phyloP scores from a whole-genome alignment of 2,113 vertebrate genomes.

The Oxyura jamaicensis region DNA sequence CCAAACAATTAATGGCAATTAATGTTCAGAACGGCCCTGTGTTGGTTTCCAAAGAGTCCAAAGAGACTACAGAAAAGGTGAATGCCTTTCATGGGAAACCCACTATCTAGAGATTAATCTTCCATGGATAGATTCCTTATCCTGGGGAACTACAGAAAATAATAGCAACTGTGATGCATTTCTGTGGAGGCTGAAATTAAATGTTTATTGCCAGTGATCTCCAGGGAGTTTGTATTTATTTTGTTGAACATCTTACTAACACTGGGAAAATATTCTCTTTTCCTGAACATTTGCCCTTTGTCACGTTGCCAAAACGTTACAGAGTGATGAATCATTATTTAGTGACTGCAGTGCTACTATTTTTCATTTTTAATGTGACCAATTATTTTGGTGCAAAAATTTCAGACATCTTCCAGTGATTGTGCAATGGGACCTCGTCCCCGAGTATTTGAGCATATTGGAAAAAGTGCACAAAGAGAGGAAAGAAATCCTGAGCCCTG shows the following conservation, averaged over 20 bases:
- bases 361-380: neutral
- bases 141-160: neutral
- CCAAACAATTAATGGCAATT: neutral
- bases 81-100: neutral
- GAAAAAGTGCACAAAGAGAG: neutral
- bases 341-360: neutral
- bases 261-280: constrained; percentile 27
- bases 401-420: neutral
- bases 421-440: neutral
- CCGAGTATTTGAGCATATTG: neutral
- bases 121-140: neutral
- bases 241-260: constrained; percentile 18
- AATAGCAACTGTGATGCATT: neutral
- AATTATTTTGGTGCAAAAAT: neutral
- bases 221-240: constrained; percentile 39
- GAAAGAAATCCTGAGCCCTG: neutral
- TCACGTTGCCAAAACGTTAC: neutral
- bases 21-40: neutral
- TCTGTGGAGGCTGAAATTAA: neutral
- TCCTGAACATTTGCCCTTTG: constrained; percentile 24
- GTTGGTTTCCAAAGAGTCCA: neutral
- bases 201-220: neutral
- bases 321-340: constrained; percentile 33
- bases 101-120: neutral
- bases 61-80: neutral